phyloP scores from a whole-genome alignment of 2,888 invertebrate genomes.

The Sarcophaga carnaria region DNA sequence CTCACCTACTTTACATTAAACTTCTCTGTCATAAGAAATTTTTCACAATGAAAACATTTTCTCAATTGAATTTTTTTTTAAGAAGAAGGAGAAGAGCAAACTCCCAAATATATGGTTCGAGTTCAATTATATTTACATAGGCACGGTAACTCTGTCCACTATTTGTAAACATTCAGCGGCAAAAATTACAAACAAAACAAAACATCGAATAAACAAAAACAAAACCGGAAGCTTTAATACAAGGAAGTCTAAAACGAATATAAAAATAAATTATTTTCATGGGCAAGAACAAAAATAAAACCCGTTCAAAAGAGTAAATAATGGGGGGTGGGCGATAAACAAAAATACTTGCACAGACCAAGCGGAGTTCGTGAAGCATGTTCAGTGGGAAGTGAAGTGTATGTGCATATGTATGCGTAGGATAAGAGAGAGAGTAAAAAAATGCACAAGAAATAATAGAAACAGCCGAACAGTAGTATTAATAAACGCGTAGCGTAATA shows the following conservation, averaged over 20 bases:
- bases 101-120: no score
- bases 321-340: neutral
- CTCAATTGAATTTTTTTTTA: no score
- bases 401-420: constrained; percentile 53
- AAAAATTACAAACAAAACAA: constrained; percentile 69
- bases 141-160: constrained; percentile 4
- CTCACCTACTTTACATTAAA: no score
- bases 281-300: constrained; percentile 28
- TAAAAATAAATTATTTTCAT: constrained; percentile 31
- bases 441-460: constrained; percentile 29
- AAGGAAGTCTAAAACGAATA: constrained; percentile 72
- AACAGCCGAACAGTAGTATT: neutral
- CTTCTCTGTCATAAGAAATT: no score
- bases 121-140: no score
- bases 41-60: no score
- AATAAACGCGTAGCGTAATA: constrained; percentile 48
- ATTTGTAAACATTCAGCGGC: constrained; percentile 39
- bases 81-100: no score
- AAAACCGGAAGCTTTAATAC: constrained; percentile 77
- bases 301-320: constrained; percentile 25
- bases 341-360: neutral
- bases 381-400: constrained; percentile 3
- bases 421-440: neutral
- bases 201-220: constrained; percentile 71
- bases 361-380: neutral